Conservation (phyloP, 1,140 invertebrate species). For the Agraylea sexmaculata region DNA sequence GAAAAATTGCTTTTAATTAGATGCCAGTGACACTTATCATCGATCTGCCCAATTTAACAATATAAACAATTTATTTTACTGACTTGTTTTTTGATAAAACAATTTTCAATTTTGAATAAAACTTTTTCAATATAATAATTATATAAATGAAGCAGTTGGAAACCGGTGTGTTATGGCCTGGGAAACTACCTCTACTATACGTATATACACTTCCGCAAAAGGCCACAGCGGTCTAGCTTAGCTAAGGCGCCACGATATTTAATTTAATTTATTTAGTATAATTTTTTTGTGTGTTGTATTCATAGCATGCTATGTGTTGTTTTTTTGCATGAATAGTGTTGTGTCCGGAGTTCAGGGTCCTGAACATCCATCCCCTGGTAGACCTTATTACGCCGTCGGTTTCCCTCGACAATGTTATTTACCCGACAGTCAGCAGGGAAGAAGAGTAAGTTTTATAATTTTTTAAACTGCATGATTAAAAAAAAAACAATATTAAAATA, state of each 20-base stretch:
- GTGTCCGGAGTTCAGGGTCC: constrained; percentile 69
- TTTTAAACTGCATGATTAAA: constrained; percentile 9
- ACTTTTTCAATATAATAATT: too few relatives aligned
- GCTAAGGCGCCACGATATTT: not conserved
- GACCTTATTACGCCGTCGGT: constrained; percentile 73
- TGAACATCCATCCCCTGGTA: constrained; percentile 70
- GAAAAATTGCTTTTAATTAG: too few relatives aligned
- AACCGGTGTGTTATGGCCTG: too few relatives aligned
- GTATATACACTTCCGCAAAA: too few relatives aligned
- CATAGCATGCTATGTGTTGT: constrained; percentile 12
- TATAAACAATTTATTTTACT: too few relatives aligned
- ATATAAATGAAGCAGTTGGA: too few relatives aligned
- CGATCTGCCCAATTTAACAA: too few relatives aligned
- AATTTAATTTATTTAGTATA: constrained; percentile 7
- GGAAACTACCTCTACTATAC: too few relatives aligned
- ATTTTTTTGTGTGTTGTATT: constrained; percentile 11
- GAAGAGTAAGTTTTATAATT: constrained; percentile 37
- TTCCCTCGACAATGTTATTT: constrained; percentile 73
- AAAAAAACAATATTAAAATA: not conserved
- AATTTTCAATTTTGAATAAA: too few relatives aligned
- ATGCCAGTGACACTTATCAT: too few relatives aligned
- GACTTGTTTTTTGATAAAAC: too few relatives aligned
- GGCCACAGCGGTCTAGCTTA: not conserved
- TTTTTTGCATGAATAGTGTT: constrained; percentile 47
- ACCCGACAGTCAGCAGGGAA: constrained; percentile 64